A percentile compares a stretch with the other conserved stretches of the same genome.
Conservation (phyloP, 1,140 invertebrate genomes). For the Penaeus vannamei region DNA sequence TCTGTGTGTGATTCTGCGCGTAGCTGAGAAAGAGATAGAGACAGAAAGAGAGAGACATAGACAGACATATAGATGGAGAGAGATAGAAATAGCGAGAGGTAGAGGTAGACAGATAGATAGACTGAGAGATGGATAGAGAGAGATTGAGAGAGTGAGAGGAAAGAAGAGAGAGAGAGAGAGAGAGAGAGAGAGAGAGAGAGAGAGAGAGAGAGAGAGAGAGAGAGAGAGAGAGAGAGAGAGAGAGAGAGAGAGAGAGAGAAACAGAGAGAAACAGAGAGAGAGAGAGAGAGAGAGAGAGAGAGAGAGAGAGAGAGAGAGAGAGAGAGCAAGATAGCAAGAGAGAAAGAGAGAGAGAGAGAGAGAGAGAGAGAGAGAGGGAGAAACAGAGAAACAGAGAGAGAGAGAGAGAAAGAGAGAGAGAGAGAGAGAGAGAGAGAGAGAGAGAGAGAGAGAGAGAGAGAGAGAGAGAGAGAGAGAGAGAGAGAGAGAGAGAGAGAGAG, state of each 20-base stretch:
- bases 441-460: background rate
- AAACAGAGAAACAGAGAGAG: background rate
- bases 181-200: constrained; percentile 22
- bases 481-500: background rate
- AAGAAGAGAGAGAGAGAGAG: background rate
- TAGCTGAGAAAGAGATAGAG: background rate
- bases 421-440: background rate
- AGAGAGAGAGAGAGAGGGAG: background rate
- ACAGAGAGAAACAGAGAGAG: background rate
- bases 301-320: background rate
- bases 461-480: background rate
- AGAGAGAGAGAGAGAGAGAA: constrained; percentile 21
- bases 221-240: background rate
- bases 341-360: background rate
- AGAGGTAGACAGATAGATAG: background rate
- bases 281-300: background rate
- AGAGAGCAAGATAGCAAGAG: background rate
- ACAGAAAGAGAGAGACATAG: background rate
- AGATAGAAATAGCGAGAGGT: background rate
- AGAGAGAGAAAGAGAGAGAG: background rate
- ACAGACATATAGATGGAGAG: background rate
- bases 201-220: background rate
- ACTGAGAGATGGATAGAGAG: background rate
- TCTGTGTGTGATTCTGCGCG: too few relatives aligned
- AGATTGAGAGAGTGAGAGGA: background rate